Conservation (phyloP, 2,888 invertebrate genomes). For the Caenorhabditis afra region DNA sequence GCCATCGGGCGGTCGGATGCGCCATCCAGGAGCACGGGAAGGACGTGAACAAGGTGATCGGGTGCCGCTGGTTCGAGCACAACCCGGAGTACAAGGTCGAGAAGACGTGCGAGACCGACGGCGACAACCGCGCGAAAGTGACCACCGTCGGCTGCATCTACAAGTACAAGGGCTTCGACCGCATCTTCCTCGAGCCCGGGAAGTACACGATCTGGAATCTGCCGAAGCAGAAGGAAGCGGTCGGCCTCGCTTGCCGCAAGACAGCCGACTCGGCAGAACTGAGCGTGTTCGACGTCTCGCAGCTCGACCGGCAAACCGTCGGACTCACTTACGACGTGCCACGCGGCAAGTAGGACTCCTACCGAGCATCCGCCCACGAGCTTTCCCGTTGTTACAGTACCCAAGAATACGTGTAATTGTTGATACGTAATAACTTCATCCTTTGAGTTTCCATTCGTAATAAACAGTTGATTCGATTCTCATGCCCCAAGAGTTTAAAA, state of each 20-base stretch:
- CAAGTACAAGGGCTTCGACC: constrained; percentile 74
- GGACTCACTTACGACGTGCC: constrained; percentile 72
- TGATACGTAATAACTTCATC: constrained; percentile 12
- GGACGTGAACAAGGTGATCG: constrained; percentile 74
- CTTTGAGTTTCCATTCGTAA: not conserved
- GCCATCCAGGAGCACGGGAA: constrained; percentile 67
- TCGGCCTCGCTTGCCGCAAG: constrained; percentile 70
- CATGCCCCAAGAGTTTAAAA: too few relatives aligned
- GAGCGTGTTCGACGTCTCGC: constrained; percentile 65
- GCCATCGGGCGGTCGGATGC: constrained; percentile 75
- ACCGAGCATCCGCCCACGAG: constrained; percentile 18
- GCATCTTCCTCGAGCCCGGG: constrained; percentile 72
- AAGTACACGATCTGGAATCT: constrained; percentile 76
- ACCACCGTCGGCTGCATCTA: constrained; percentile 76
- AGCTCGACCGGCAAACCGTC: constrained; percentile 62
- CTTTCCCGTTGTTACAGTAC: constrained; percentile 39
- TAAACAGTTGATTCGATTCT: too few relatives aligned
- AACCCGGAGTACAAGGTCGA: constrained; percentile 70
- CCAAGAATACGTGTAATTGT: constrained; percentile 30
- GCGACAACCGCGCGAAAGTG: constrained; percentile 65
- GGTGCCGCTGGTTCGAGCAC: constrained; percentile 75
- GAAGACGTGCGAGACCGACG: constrained; percentile 73
- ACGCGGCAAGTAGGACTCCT: constrained; percentile 61
- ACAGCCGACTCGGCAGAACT: constrained; percentile 64
- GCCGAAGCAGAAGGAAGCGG: constrained; percentile 62